Evolutionary conservation across 2,797 vertebrate species (phyloP), one percentile per base, ranked within the genome.

Genomic region (Lagocephalus sceleratus): DNA sequence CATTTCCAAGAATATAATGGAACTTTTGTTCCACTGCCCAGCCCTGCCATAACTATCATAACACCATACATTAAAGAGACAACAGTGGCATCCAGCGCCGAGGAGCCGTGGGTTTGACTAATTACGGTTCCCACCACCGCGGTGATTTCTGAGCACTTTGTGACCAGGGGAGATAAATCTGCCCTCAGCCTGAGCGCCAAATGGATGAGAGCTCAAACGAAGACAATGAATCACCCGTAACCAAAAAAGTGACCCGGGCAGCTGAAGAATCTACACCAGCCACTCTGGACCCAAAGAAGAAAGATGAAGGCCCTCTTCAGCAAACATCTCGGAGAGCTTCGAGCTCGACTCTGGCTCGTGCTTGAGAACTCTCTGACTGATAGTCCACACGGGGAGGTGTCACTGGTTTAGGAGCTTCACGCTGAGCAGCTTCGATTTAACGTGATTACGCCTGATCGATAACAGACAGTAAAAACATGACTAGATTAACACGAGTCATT

Each of bases 101-200:
- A n/a, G n/a, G n/a, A n/a, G n/a, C 5, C 47, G 16, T 35, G 32
- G 20, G 14, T 26, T 58, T 2, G 0, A 16, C 5, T 41, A 39
- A 26, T 23, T 6, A 19, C 10, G n/a, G n/a, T n/a, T 10, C 39
- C 47, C 25, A 35, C 20, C 25, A 17, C 38, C 14, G 1, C 22
- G 1, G 25, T 43, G 51, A 53, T 63, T 46, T 40, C 51, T 29
- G 53, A 51, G 16, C 53, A 32, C 53, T 56, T 46, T 41, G 25
- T 23, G 16, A 35, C 25, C 56, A 32, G 0, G 32, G 19, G 14
- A 21, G 15, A 50, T 32, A 32, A 49, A 43, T 22, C 35, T 32
- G 23, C 47, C 8, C 21, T 9, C 29, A n/a, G 17, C 4, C 8
- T 25, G 11, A 48, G 26, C 16, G 26, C 6, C 19, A 46, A 61